Base-by-base conservation (phyloP, 2,888 invertebrate species). In the Drosophila kuntzei region DNA sequence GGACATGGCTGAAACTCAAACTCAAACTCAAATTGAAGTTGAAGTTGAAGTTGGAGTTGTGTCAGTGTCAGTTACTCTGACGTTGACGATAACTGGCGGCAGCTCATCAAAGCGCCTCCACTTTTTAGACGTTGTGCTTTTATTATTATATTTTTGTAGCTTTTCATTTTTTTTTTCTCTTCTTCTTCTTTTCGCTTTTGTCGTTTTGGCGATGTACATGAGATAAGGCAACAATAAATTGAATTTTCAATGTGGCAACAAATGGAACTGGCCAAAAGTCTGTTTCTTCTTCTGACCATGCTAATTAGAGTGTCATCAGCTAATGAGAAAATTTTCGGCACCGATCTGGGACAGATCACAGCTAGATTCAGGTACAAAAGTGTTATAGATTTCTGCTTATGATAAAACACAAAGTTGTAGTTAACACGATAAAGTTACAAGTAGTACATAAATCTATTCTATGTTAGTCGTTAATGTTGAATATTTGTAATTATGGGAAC, bases 61-160 rank as follows among this genome's bases (percentile, higher is more conserved):
- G 59, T 54, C 63, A 53, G 51, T 70, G 76, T 66, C 74, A 65
- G 61, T 76, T 60, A 50, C 27, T 59, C 14, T 57, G 75, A 69
- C 78, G 68, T 68, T 76, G 79, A 78, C 72, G 67, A 44, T 49
- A 41, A 25, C 57, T 29, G 68, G 71, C 68, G 76, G 76, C 72
- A 72, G 65, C 59, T 66, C 79, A 69, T 80, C 79, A 80, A 85
- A 80, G 82, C 79, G 57, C 64, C 78, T 68, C 74, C 61, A 68
- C 72, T 67, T 59, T 60, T 29, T 25, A 27, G 16, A 49, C 43
- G 18, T 46, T 50, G 41, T 25, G 16, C 36, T 44, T 44, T 18
- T 43, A 16, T 66, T 60, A 11, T 18, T 37, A 20, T 49, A 39
- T 44, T 46, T 27, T 58, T 58, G 46, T 55, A 22, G 47, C 27